Base-by-base conservation (phyloP, 2,888 invertebrate species). In the Yponomeuta sedellus region DNA sequence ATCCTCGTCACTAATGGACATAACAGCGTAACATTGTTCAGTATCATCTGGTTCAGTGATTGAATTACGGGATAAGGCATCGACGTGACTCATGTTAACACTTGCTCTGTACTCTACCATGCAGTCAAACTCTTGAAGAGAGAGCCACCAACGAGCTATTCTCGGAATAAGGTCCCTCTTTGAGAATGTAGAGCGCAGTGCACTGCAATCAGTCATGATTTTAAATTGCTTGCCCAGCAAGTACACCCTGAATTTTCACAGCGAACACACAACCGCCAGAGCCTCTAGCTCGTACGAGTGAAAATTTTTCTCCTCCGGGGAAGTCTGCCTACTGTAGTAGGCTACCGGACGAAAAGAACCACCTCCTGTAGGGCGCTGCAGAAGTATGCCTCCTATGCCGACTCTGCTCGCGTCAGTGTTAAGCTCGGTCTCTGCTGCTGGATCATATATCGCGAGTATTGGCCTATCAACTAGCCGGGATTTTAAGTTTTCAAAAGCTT, bases 361-460 rank as follows among this genome's bases (percentile, higher is more conserved):
- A 34, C 34, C 8, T 11, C 3, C 10, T n/a, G 34, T 63, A 2
- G n/a, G 2, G 10, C 63, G 63, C 44, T 63, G 63, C 2, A 61
- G 16, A 61, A 66, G 20, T 11, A 66, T 52, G 16, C 66, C 66
- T 12, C 66, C 66, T 28, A 66, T 6, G 5, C 66, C 66, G 10
- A 52, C 12, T 52, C 25, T 40, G 16, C 64, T 66, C 25, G 69
- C 69, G 65, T 70, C 68, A 19, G 64, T 64, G 66, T 67, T 66
- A 28, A 70, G 22, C 64, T 57, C 68, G 22, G 69, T 69, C 74
- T 77, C 10, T 44, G 67, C 1, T 67, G 67, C 28, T 19, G 64
- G 67, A 11, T 67, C 66, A 64, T 72, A 80, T 10, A 77, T 70
- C 8, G 69, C 66, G 22, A 77, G 65, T 20, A 74, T 70, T 10